Evolutionary conservation across 2,113 vertebrate species (phyloP).

Genomic region (Redunca redunca): DNA sequence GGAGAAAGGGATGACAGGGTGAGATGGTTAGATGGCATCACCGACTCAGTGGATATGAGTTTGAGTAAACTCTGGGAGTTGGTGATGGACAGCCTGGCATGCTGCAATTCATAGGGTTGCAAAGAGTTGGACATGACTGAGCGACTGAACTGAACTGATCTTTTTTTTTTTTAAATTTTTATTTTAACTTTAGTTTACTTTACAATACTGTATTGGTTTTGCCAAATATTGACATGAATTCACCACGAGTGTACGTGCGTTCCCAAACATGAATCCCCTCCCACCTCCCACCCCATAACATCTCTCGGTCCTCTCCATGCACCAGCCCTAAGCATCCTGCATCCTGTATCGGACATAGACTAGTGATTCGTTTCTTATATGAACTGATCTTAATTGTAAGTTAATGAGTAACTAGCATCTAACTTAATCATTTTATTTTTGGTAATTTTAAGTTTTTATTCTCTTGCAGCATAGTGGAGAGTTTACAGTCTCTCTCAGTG

Average conservation of each 20-base stretch:
- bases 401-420: not conserved
- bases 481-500: slow-evolving; percentile 89
- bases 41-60: not conserved
- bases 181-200: no score
- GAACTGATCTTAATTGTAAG: not conserved
- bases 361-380: no score
- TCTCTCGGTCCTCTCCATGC: no score
- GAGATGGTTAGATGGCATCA: not conserved
- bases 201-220: no score
- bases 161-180: no score
- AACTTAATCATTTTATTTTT: not conserved
- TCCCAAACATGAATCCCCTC: no score
- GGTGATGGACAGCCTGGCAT: not conserved
- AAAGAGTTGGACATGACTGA: not conserved
- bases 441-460: not conserved
- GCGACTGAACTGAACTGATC: not conserved
- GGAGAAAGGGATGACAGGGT: not conserved
- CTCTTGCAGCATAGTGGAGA: slow-evolving; percentile 84
- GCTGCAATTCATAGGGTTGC: not conserved
- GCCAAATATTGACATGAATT: no score
- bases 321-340: no score
- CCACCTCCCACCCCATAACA: no score
- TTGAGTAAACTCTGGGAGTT: not conserved
- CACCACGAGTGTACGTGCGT: no score
- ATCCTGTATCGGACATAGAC: no score